A percentile compares a stretch with the other conserved stretches of the same genome.
These are phyloP conservation scores for Grus americana DNA, from an alignment of 2,113 vertebrate genomes.

Conservation along the genomic window DNA sequence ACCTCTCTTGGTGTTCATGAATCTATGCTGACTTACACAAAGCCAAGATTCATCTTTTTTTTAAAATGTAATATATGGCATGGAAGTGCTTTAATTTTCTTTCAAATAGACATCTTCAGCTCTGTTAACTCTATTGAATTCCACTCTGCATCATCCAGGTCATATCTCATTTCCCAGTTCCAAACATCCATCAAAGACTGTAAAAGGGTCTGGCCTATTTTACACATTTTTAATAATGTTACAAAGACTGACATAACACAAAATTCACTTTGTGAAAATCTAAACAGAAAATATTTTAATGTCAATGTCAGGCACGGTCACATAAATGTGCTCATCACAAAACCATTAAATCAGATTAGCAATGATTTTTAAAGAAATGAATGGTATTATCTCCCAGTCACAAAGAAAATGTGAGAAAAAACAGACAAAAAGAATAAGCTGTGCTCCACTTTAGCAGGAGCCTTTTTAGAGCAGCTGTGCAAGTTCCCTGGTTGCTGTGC, in stretches of 20 bases:
- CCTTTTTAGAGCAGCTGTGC: background rate
- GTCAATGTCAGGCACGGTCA: background rate
- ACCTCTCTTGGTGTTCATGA: background rate
- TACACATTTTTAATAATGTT: constrained; percentile 25
- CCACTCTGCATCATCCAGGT: background rate
- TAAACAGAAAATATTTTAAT: constrained; percentile 22
- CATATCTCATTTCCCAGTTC: constrained; percentile 9
- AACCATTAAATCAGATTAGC: constrained; percentile 23
- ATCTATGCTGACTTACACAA: background rate
- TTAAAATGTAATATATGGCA: background rate
- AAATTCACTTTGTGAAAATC: constrained; percentile 18
- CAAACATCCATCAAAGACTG: constrained; percentile 15
- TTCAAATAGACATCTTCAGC: background rate
- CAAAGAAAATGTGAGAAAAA: background rate
- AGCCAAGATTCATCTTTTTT: background rate
- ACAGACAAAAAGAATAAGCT: background rate
- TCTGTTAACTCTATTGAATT: constrained; percentile 39
- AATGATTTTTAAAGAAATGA: background rate
- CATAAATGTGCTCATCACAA: background rate
- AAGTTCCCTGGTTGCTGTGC: background rate
- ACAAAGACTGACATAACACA: background rate
- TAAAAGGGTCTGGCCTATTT: constrained; percentile 35
- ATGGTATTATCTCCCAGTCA: background rate
- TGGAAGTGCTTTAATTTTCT: constrained; percentile 5
- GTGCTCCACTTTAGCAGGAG: background rate